A percentile compares a stretch with the other conserved stretches of the same genome.
Evolutionary conservation across 2,888 invertebrate species (phyloP).

Genomic region (Shargacucullia verbasci): DNA sequence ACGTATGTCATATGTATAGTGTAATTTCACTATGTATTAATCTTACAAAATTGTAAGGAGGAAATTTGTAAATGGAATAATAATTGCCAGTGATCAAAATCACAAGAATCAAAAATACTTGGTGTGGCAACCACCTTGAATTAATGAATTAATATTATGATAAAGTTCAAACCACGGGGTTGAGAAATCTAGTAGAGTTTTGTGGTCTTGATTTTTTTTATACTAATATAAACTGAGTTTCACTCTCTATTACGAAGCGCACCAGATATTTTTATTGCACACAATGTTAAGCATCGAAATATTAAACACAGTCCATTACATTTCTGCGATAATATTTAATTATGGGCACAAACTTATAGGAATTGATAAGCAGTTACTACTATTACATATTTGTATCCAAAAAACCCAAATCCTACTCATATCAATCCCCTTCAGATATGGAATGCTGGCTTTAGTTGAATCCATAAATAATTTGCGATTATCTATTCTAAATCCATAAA

Average conservation of each 20-base stretch:
- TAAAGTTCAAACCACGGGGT: slow-evolving; percentile 18
- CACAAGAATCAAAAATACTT: no score
- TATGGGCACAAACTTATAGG: slow-evolving; percentile 40
- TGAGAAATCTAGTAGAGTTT: slow-evolving; percentile 12
- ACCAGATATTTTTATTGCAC: slow-evolving; percentile 27
- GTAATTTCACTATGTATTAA: no score
- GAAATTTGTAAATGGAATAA: no score
- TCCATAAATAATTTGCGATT: no score
- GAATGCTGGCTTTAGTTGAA: neutral
- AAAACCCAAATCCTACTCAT: neutral
- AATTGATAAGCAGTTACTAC: slow-evolving; percentile 34
- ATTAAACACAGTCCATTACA: slow-evolving; percentile 17
- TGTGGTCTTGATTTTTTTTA: neutral
- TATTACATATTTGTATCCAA: slow-evolving; percentile 22
- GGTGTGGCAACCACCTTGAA: no score
- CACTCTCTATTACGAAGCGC: slow-evolving; percentile 14
- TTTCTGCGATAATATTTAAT: slow-evolving; percentile 27
- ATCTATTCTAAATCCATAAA: no score
- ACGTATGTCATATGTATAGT: no score
- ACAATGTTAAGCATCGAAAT: no score
- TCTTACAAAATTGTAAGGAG: no score
- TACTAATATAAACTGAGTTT: neutral
- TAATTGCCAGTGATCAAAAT: no score
- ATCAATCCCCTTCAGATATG: neutral
- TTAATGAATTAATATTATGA: slow-evolving; percentile 20